Base-by-base conservation (phyloP, 2,888 invertebrate species). In the Oscheius sp. region DNA sequence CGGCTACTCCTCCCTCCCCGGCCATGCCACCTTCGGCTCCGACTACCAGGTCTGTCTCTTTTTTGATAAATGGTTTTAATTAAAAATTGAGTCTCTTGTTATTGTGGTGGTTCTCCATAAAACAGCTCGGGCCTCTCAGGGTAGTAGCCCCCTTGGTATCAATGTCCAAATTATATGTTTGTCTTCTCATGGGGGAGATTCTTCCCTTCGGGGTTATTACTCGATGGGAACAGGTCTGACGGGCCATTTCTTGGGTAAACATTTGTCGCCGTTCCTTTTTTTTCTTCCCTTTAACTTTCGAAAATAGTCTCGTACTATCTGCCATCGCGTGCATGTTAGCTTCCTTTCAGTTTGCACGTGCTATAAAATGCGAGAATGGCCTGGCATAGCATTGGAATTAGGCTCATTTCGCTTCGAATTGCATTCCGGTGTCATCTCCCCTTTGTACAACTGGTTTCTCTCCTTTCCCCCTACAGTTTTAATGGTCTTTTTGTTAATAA, bases 291-390 rank as follows among this genome's bases (percentile, higher is more conserved):
- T 55, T 2, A 12, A 9, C 21, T 23, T 23, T 55, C 25, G 7
- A 2, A 23, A 55, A 21, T 16, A 49, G n/a, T 16, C 49, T 13
- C 49, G 49, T 49, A 49, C 21, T 18, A 18, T 49, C 16, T 49
- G 49, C 49, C 49, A 49, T 49, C 63, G 63, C 23, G 63, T 46
- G 68, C 9, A 35, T 35, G 35, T 35, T 35, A 35, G 35, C 35
- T 35, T 35, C 35, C 35, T 35, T 2, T 41, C 69, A 69, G 55
- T 69, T 56, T 69, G 69, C 66, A 66, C 66, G 69, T 69, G 69
- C 56, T 69, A 56, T 69, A 69, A 56, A 69, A 56, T 56, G 69
- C 66, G 66, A 66, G 66, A 66, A 66, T 66, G 66, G 66, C 66
- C n/a, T 49, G 66, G 52, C 66, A 66, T 66, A 66, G 66, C 66